A percentile compares a stretch with the other conserved stretches of the same genome.
phyloP scores from a whole-genome alignment of 2,797 vertebrate genomes.

The Denticeps clupeoides region DNA sequence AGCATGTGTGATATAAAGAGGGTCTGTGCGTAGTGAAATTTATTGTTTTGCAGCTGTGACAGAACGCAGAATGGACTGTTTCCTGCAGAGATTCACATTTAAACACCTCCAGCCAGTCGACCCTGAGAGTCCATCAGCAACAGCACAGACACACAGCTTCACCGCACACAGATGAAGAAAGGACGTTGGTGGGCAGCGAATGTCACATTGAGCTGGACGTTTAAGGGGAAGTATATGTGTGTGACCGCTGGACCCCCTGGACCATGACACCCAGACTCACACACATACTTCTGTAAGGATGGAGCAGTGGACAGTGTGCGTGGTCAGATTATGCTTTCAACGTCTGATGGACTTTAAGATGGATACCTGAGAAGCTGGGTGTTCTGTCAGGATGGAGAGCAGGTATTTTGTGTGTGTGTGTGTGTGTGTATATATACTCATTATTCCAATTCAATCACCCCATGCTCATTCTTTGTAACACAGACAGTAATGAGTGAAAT shows the following conservation, averaged over 20 bases:
- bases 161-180: slow-evolving; percentile 15
- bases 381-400: slow-evolving; percentile 27
- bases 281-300: background rate
- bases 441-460: no score
- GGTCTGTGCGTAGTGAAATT: slow-evolving; percentile 19
- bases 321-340: background rate
- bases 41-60: slow-evolving; percentile 34
- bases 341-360: slow-evolving; percentile 9
- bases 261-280: background rate
- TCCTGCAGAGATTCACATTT: slow-evolving; percentile 4
- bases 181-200: background rate
- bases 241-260: background rate
- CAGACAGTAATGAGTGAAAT: no score
- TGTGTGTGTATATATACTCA: background rate
- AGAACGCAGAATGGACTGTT: slow-evolving; percentile 5
- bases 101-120: slow-evolving; percentile 10
- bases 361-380: slow-evolving; percentile 8
- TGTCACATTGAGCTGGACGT: background rate
- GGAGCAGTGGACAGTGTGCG: background rate
- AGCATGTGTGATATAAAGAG: slow-evolving; percentile 11
- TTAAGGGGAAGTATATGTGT: background rate
- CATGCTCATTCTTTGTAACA: no score
- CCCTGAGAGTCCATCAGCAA: background rate
- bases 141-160: background rate
- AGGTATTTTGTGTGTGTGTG: slow-evolving; percentile 24